Evolutionary conservation across 2,113 vertebrate genomes (phyloP).

Genomic region (Guaruba guarouba): DNA sequence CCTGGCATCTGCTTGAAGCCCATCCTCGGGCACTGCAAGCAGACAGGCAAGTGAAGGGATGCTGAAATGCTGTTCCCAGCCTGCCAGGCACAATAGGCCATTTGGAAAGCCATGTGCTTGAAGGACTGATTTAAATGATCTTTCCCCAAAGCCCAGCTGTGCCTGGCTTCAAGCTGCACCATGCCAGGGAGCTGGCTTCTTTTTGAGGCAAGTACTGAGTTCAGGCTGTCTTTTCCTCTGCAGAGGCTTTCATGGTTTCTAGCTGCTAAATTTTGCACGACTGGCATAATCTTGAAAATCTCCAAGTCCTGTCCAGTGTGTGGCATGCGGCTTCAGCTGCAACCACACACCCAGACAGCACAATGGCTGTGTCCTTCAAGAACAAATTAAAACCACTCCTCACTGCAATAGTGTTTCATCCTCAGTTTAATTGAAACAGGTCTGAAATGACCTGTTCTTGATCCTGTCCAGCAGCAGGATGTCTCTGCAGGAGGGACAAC

Average conservation of each 20-base stretch:
- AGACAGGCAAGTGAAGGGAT: background rate
- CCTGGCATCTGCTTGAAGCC: background rate
- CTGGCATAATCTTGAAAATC: background rate
- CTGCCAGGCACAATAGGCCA: background rate
- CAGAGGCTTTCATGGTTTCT: background rate
- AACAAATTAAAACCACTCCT: background rate
- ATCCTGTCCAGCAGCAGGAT: background rate
- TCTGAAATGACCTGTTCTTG: background rate
- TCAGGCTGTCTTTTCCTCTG: background rate
- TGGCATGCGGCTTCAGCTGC: background rate
- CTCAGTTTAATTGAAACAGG: background rate
- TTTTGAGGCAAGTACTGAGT: fast-evolving
- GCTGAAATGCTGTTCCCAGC: background rate
- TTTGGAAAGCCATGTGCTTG: background rate
- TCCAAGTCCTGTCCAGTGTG: background rate
- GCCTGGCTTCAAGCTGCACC: background rate
- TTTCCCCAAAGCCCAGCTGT: background rate
- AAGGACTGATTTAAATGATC: background rate
- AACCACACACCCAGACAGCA: background rate
- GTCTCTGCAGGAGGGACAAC: background rate
- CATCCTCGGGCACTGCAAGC: background rate
- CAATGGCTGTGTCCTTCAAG: background rate
- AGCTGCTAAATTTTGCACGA: background rate
- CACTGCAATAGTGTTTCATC: background rate
- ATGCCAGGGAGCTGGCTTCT: background rate